phyloP scores from a whole-genome alignment of 2,888 invertebrate genomes.

The Ennomos erosarius region DNA sequence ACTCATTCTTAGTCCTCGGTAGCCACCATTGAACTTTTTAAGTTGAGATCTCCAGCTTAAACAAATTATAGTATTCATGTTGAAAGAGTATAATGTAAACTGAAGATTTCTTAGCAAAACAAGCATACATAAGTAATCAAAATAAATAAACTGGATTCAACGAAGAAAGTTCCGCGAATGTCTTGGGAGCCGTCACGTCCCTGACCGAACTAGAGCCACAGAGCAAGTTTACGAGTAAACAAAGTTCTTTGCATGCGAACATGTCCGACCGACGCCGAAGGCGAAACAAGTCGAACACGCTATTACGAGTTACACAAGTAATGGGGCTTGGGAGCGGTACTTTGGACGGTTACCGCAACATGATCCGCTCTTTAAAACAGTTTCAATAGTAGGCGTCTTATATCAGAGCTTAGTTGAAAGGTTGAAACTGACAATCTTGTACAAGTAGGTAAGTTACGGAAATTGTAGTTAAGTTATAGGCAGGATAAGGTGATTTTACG shows the following conservation, averaged over 20 bases:
- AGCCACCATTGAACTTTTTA: no score
- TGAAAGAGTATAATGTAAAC: no score
- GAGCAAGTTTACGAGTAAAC: constrained; percentile 45
- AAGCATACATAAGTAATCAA: constrained; percentile 6
- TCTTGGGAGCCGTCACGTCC: constrained; percentile 49
- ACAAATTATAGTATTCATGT: no score
- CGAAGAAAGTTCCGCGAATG: constrained; percentile 39
- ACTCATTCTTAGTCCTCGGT: no score
- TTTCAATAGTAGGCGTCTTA: constrained; percentile 24
- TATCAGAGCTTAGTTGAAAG: constrained; percentile 15
- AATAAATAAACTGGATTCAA: constrained; percentile 13
- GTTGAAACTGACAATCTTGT: constrained; percentile 12
- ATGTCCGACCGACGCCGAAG: constrained; percentile 44
- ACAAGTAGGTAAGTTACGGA: not conserved
- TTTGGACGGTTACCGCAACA: constrained; percentile 38
- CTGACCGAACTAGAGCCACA: constrained; percentile 41
- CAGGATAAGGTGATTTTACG: not conserved
- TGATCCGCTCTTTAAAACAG: constrained; percentile 31
- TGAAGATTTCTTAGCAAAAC: not conserved
- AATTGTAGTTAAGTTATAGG: not conserved
- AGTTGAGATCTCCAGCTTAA: no score
- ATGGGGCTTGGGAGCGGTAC: constrained; percentile 35
- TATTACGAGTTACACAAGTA: constrained; percentile 43
- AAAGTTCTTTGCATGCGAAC: constrained; percentile 52
- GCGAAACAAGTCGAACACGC: constrained; percentile 40